Percentiles rank a stretch among this genome's conserved stretches.
Evolutionary conservation across 2,797 vertebrate genomes (phyloP).

Genomic region (Propithecus deckenii): DNA sequence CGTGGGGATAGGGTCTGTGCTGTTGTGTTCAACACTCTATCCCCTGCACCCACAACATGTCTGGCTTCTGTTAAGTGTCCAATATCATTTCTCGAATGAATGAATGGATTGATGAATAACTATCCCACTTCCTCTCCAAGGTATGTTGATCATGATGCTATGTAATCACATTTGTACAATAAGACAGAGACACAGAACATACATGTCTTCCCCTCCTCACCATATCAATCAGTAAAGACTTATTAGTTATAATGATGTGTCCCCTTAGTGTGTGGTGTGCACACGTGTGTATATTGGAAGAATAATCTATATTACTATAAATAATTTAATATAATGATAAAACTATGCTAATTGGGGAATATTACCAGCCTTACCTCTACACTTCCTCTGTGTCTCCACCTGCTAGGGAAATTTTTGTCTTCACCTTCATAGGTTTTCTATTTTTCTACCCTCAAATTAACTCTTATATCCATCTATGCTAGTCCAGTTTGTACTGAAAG

Average conservation of each 20-base stretch:
- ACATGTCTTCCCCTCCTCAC: background rate
- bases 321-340: background rate
- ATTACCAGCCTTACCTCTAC: background rate
- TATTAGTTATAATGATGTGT: background rate
- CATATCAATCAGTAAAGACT: background rate
- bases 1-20: background rate
- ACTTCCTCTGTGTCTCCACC: background rate
- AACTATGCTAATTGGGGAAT: background rate
- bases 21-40: background rate
- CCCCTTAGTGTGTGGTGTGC: background rate
- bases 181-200: background rate
- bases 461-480: background rate
- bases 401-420: background rate
- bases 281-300: background rate
- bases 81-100: background rate
- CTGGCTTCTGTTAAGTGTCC: background rate
- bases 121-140: background rate
- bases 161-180: background rate
- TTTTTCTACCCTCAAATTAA: background rate
- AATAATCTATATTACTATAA: background rate
- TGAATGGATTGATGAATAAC: background rate
- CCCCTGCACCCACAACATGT: background rate
- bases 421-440: background rate
- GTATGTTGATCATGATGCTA: conserved; percentile 53
- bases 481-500: background rate